These are phyloP conservation scores for Nannoperca obscura DNA, from an alignment of 2,797 vertebrate species.

Conservation along the genomic window DNA sequence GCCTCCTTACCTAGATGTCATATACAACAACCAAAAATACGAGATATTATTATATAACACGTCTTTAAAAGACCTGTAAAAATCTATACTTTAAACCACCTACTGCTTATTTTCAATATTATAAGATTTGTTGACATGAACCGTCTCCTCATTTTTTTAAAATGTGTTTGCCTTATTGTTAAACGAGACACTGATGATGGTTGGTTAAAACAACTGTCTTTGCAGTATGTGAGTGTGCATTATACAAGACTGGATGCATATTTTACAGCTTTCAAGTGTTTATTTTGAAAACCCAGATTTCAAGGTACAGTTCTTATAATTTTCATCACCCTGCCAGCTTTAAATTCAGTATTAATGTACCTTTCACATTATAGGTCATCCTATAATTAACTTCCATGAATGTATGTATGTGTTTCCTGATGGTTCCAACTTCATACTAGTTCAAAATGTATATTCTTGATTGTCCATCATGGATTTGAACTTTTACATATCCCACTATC, in stretches of 20 bases:
- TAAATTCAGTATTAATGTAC: neutral
- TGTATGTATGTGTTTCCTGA: slow-evolving; percentile 19
- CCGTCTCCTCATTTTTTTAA: neutral
- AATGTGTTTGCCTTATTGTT: slow-evolving; percentile 7
- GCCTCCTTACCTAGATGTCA: neutral
- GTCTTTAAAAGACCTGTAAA: too few relatives aligned
- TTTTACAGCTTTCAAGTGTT: neutral
- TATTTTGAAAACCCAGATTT: neutral
- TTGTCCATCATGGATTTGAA: slow-evolving; percentile 41
- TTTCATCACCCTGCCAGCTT: neutral
- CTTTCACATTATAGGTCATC: slow-evolving; percentile 37
- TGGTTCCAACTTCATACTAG: slow-evolving; percentile 28
- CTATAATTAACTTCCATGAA: slow-evolving; percentile 41
- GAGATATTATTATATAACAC: too few relatives aligned
- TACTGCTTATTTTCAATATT: neutral
- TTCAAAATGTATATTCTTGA: slow-evolving; percentile 34
- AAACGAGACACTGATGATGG: neutral
- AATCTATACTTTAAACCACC: neutral
- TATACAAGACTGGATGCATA: neutral
- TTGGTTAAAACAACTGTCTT: neutral
- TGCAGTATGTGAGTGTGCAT: neutral
- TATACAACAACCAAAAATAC: neutral
- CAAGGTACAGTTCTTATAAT: neutral
- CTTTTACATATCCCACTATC: slow-evolving; percentile 34
- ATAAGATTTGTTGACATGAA: neutral